These are phyloP conservation scores for Dendrophyllia cribrosa DNA, from an alignment of 64 coral and sea anemone species.

Conservation along the genomic window DNA sequence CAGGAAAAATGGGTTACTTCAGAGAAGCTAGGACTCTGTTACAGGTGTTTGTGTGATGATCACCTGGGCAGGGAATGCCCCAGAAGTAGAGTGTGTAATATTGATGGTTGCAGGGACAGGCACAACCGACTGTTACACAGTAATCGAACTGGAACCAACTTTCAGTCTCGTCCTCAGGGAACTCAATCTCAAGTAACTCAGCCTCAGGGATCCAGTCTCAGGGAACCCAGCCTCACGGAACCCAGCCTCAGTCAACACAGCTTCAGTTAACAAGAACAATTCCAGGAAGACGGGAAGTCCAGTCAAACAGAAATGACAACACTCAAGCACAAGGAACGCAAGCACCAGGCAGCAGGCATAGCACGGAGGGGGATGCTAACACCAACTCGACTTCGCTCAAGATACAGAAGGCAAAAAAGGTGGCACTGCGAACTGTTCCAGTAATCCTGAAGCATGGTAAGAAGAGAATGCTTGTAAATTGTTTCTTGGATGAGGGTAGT, in stretches of 20 bases:
- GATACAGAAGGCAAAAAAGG: no score
- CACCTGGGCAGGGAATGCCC: conserved; percentile 46
- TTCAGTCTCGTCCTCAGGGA: neutral
- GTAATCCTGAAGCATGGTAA: no score
- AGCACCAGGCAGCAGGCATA: neutral
- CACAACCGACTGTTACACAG: conserved; percentile 61
- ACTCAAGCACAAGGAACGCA: neutral
- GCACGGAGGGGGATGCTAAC: conserved; percentile 37
- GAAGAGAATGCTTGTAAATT: no score
- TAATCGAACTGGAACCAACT: neutral
- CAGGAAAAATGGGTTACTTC: conserved; percentile 63
- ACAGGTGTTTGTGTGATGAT: conserved; percentile 54
- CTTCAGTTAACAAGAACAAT: neutral
- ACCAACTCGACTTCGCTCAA: no score
- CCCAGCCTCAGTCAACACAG: neutral
- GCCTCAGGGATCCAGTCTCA: no score
- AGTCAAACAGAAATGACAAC: neutral
- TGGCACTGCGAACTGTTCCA: no score
- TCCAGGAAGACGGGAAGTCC: neutral
- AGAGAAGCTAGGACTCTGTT: conserved; percentile 61
- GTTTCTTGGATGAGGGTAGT: no score
- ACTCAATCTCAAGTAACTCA: neutral
- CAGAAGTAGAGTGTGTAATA: conserved; percentile 58
- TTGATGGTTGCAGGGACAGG: conserved; percentile 63
- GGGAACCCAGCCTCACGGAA: neutral